Base-by-base conservation (phyloP, 2,797 vertebrate genomes). In the Petrocephalus sullivani region DNA sequence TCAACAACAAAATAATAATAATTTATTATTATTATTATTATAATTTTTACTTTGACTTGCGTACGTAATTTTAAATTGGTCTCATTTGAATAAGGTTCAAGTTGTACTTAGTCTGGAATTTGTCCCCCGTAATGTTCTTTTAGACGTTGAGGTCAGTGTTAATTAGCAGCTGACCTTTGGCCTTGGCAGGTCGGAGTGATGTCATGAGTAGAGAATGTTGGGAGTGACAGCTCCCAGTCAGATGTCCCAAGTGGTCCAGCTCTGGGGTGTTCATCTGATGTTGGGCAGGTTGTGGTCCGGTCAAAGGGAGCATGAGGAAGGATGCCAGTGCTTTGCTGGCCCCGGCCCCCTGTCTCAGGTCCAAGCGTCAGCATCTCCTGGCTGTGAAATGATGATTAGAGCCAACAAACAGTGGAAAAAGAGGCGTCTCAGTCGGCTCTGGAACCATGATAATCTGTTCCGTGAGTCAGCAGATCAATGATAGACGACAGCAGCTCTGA, bases 401-500 rank as follows among this genome's bases (percentile, higher is more conserved):
- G 71, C 28, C 33, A 75, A 12, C 37, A 41, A 75, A 37, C 61
- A 14, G 10, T 67, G 61, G 23, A 41, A 75, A 37, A 75, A 75
- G 71, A 46, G 3, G 28, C 2, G 3, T 28, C 53, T 57, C 21
- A 19, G 12, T 28, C 4, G 28, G 54, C 21, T 64, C 14, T 89
- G 57, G 51, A 16, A 90, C 87, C 16, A 88, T 88, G 23, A 21
- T 88, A 33, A 33, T 8, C 33, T 85, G 89, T 92, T 88, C 89
- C 90, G 93, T 92, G 87, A 92, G 87, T 41, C 53, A 61, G 86
- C 67, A 60, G 88, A 57, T 90, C n/a, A 3, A 87, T 87, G 89
- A 82, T 88, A 89, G 91, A 89, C 64, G 86, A 89, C 41, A 82
- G 85, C 93, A 92, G 91, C 90, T 91, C 90, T 91, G 58, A 89